Conservation (phyloP, 2,888 invertebrate species). For the Cylindroiulus punctatus region DNA sequence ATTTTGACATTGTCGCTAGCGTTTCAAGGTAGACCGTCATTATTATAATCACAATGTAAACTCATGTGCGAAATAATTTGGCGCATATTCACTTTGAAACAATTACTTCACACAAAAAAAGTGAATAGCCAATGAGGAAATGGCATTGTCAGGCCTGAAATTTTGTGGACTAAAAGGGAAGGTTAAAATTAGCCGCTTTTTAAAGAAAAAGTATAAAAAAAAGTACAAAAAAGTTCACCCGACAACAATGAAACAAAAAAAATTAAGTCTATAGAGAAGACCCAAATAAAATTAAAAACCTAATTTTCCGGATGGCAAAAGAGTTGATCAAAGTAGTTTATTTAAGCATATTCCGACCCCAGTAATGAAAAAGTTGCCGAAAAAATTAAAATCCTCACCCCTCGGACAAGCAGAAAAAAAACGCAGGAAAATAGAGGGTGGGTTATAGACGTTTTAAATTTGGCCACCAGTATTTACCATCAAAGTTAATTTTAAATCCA, state of each 20-base stretch:
- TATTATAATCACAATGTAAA: constrained; percentile 32
- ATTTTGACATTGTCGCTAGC: constrained; percentile 19
- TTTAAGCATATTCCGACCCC: neutral
- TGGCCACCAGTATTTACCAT: constrained; percentile 32
- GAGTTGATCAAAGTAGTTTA: constrained; percentile 9
- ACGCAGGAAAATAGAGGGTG: neutral
- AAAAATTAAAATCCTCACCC: neutral
- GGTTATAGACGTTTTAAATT: constrained; percentile 17
- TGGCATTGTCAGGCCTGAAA: constrained; percentile 8
- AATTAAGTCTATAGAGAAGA: constrained; percentile 4
- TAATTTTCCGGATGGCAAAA: constrained; percentile 32
- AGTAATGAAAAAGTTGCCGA: constrained; percentile 3
- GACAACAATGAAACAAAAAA: constrained; percentile 14
- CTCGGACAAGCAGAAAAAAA: neutral
- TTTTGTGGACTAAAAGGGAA: neutral
- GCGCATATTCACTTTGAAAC: constrained; percentile 21
- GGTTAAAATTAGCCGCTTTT: constrained; percentile 23
- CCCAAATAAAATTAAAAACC: neutral
- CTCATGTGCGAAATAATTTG: neutral
- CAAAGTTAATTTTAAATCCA: constrained; percentile 21
- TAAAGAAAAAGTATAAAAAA: neutral
- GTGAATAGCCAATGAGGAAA: constrained; percentile 16
- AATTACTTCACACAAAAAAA: neutral
- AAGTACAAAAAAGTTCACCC: neutral
- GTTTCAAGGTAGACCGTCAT: constrained; percentile 25